Conservation (phyloP, 2,113 vertebrate species). For the mouse (Mus musculus) region DNA sequence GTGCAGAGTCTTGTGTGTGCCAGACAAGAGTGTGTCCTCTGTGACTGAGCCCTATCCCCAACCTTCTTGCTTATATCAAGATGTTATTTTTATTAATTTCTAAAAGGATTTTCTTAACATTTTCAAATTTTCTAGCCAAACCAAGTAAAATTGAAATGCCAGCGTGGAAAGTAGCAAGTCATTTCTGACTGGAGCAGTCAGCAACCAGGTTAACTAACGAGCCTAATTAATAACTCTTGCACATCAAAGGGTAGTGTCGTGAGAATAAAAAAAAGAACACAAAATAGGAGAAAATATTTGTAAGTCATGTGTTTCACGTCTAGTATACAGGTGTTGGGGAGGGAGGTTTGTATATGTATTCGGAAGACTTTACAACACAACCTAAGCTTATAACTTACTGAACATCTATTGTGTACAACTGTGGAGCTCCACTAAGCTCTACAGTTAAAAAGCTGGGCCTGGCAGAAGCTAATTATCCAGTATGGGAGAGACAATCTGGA, state of each 20-base stretch:
- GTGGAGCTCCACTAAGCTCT: neutral
- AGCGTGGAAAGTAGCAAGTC: neutral
- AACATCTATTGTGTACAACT: neutral
- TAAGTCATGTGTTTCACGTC: neutral
- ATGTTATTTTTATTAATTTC: neutral
- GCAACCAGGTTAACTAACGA: neutral
- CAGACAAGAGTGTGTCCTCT: no score
- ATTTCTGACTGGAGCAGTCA: neutral
- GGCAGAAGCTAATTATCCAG: neutral
- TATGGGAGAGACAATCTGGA: neutral
- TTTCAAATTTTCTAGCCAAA: slow-evolving; percentile 48
- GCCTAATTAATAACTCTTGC: neutral
- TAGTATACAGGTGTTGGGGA: neutral
- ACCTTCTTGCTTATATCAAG: neutral
- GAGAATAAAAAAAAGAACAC: slow-evolving; percentile 37
- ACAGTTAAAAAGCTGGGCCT: neutral
- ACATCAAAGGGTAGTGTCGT: neutral
- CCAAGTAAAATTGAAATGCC: slow-evolving; percentile 10
- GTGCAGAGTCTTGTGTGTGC: neutral
- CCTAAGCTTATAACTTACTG: neutral
- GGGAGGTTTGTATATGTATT: neutral
- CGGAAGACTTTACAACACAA: neutral
- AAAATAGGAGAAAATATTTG: neutral
- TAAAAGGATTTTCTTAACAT: neutral
- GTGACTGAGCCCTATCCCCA: neutral